phyloP scores from a whole-genome alignment of 2,888 invertebrate species.

The Melieria omissa region DNA sequence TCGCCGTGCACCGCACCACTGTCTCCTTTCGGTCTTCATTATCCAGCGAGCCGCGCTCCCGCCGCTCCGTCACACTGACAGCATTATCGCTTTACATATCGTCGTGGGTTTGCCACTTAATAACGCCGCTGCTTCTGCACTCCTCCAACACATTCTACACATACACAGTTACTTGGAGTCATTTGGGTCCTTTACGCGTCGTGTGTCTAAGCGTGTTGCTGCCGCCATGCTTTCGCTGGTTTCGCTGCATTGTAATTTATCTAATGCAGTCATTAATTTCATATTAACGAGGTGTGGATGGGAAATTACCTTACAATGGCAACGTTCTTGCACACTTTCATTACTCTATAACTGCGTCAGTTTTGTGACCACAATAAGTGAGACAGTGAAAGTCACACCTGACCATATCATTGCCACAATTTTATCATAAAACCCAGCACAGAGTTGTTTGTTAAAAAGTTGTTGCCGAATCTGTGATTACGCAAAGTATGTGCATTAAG shows the following conservation, averaged over 20 bases:
- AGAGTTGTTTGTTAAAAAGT: too few species aligned
- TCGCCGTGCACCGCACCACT: conserved; percentile 11
- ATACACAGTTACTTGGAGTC: conserved; percentile 1
- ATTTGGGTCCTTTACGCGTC: too few species aligned
- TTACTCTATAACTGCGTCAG: background rate
- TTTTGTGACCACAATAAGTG: background rate
- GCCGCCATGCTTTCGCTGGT: background rate
- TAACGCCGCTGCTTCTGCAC: conserved; percentile 31
- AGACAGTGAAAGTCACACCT: background rate
- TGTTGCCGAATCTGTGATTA: too few species aligned
- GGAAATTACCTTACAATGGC: conserved; percentile 55
- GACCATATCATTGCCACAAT: background rate
- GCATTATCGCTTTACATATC: conserved; percentile 33
- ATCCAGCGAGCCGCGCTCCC: too few species aligned
- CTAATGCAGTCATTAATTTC: conserved; percentile 69
- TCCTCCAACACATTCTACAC: conserved; percentile 23
- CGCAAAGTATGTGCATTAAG: too few species aligned
- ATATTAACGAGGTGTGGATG: conserved; percentile 70
- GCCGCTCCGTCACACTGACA: background rate
- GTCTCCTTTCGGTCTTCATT: background rate
- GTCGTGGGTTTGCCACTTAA: conserved; percentile 48
- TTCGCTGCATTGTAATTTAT: conserved; percentile 55
- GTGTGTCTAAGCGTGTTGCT: conserved; percentile 7
- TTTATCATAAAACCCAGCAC: too few species aligned
- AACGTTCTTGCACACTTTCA: conserved; percentile 6